Evolutionary conservation across 2,888 invertebrate species (phyloP), one percentile per base, ranked within the genome.

Genomic region (Melinaea menophilus): DNA sequence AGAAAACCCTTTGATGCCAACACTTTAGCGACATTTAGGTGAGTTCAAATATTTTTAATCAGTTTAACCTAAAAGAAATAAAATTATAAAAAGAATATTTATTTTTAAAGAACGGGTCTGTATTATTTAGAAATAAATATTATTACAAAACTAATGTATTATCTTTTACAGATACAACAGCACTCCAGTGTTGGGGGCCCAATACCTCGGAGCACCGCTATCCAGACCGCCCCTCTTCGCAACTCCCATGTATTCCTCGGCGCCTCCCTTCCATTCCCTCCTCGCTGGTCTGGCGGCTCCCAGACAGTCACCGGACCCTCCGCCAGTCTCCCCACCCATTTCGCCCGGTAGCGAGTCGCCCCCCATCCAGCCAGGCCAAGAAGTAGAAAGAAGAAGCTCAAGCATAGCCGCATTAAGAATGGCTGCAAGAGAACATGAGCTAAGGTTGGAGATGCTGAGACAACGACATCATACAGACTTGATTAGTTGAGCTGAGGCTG

Each of bases 391-490:
- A 70, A 90, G 97, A 73, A 95, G 95, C 73, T 96, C 96, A 41
- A 97, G 97, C 77, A 97, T 97, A 73, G 97, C 97, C 0, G 95
- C 96, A 0, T 87, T 98, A 48, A 91, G 98, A 71, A 92, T 97
- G 75, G 97, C 97, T 73, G 98, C 98, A 0, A 92, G 97, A 59
- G 97, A 98, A 81, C 97, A 97, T 80, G 97, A 97, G 82, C 86
- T 97, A 57, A 93, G 96, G 79, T 88, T 97, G 74, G 97, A 96
- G 83, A 94, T 96, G 92, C 81, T 96, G 61, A 92, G 96, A 61
- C 95, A 96, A 76, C 94, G 95, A 78, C 94, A 94, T 54, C 92
- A 93, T 64, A 92, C 93, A 1, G 96, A 96, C 84, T 91, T 95
- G 75, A 95, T 95, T 79, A 96, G 96, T 93, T 96, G 94, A 94